These are phyloP conservation scores for Thalassarche chlororhynchos DNA, from an alignment of 2,113 vertebrate genomes.

Conservation along the genomic window DNA sequence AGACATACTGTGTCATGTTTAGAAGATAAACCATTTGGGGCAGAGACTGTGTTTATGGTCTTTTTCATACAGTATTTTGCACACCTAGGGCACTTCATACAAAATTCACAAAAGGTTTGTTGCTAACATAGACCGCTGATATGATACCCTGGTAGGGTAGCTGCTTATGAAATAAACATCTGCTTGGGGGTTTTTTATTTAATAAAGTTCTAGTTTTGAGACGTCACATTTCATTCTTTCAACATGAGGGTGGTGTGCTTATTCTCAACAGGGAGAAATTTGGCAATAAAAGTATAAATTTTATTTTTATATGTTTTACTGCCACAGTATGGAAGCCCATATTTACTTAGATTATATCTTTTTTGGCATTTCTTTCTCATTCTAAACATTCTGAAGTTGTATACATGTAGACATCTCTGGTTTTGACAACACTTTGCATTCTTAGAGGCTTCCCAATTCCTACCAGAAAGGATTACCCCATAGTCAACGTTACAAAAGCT, in stretches of 20 bases:
- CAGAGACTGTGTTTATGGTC: neutral
- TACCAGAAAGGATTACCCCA: neutral
- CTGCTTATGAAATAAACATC: neutral
- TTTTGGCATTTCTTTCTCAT: neutral
- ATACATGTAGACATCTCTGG: neutral
- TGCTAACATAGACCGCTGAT: neutral
- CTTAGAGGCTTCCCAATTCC: neutral
- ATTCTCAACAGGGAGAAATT: neutral
- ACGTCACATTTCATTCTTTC: neutral
- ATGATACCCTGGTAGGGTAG: fast-evolving
- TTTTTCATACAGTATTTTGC: neutral
- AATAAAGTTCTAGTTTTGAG: neutral
- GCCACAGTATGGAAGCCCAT: neutral
- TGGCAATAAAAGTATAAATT: neutral
- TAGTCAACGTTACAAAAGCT: neutral
- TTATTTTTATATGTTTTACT: neutral
- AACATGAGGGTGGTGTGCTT: neutral
- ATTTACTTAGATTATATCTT: neutral
- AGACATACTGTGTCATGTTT: neutral
- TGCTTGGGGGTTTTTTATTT: neutral
- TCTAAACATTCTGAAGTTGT: neutral
- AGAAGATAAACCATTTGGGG: neutral
- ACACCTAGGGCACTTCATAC: neutral
- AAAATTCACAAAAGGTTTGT: neutral
- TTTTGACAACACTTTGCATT: neutral